Evolutionary conservation across 1,140 invertebrate genomes (phyloP), one percentile per base, ranked within the genome.

Genomic region (Euwallacea fornicatus): DNA sequence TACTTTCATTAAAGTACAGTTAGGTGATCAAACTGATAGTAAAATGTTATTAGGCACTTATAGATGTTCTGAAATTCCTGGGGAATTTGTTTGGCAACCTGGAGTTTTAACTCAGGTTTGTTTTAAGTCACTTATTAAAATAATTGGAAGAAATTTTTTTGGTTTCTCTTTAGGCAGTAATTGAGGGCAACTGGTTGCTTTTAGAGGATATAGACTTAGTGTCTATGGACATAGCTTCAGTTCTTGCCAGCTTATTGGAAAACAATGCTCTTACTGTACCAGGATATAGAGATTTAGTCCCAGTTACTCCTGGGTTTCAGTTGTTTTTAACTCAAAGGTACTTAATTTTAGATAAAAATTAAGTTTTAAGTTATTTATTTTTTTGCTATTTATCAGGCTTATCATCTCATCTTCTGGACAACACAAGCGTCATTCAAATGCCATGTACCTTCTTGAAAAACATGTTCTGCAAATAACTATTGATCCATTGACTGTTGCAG

Each of bases 11-110:
- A 94, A 93, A 83, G 89, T 99, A 42, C 97, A 99, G 80, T 83
- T 99, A 6, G 95, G 96, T 3, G 97, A 99, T 84, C 96, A 99
- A 83, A 97, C 95, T n/a, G 98, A 99, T 81, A 93, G 94, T 60
- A 95, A 97, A 84, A 92, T 96, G 85, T 81, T 99, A 11, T 82
- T 99, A 9, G 98, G 98, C 7, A 93, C 93, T 41, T 98, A 99
- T 83, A 87, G 91, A 74, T 99, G 97, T 81, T 98, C 97, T 0
- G 96, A 98, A 80, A 86, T 97, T 44, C 97, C 97, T 6, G 97
- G 97, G 46, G 94, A 99, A 83, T 99, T 99, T 84, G 82, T 96
- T 42, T 99, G 97, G 97, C 88, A 93, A 75, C 90, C 97, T 7
- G 98, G 98, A 53, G 89, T 94, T 63, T 81, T 98, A 33, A 94